A percentile compares a stretch with the other conserved stretches of the same genome.
phyloP scores from a whole-genome alignment of 2,888 invertebrate genomes.

The Xylota segnis region DNA sequence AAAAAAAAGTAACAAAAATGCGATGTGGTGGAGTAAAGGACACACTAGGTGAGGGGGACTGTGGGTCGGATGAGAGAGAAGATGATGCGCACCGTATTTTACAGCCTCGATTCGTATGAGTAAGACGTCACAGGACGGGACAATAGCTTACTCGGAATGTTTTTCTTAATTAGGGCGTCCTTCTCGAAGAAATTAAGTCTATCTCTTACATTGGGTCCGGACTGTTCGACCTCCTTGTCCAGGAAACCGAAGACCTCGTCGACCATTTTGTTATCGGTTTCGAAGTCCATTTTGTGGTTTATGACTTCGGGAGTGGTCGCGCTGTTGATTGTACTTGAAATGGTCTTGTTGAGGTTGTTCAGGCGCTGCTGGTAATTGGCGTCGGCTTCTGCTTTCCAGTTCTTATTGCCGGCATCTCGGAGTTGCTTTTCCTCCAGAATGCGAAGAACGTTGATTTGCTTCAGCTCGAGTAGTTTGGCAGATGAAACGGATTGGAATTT shows the following conservation, averaged over 20 bases:
- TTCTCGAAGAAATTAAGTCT: slow-evolving; percentile 84
- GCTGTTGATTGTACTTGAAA: slow-evolving; percentile 67
- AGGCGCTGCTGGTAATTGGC: slow-evolving; percentile 89
- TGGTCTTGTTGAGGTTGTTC: slow-evolving; percentile 85
- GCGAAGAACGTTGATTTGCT: slow-evolving; percentile 81
- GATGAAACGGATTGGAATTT: slow-evolving; percentile 72
- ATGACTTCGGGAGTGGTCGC: slow-evolving; percentile 66
- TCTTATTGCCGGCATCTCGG: slow-evolving; percentile 87
- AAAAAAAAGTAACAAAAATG: neutral
- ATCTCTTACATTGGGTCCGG: slow-evolving; percentile 83
- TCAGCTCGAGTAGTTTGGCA: slow-evolving; percentile 80
- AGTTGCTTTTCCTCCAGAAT: slow-evolving; percentile 87
- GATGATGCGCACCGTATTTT: slow-evolving; percentile 41
- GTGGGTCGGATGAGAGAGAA: slow-evolving; percentile 11
- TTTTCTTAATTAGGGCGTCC: slow-evolving; percentile 81
- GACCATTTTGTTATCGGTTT: slow-evolving; percentile 87
- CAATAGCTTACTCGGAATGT: slow-evolving; percentile 83
- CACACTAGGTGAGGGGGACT: neutral
- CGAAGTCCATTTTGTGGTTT: slow-evolving; percentile 81
- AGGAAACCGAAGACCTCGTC: slow-evolving; percentile 89
- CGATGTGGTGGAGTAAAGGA: slow-evolving; percentile 2
- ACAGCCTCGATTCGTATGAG: slow-evolving; percentile 78
- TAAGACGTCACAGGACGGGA: slow-evolving; percentile 82
- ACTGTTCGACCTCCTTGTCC: slow-evolving; percentile 85
- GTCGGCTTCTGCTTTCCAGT: slow-evolving; percentile 89